Base-by-base conservation (phyloP, 2,888 invertebrate genomes). In the Scaptomyza cyrtandrae region DNA sequence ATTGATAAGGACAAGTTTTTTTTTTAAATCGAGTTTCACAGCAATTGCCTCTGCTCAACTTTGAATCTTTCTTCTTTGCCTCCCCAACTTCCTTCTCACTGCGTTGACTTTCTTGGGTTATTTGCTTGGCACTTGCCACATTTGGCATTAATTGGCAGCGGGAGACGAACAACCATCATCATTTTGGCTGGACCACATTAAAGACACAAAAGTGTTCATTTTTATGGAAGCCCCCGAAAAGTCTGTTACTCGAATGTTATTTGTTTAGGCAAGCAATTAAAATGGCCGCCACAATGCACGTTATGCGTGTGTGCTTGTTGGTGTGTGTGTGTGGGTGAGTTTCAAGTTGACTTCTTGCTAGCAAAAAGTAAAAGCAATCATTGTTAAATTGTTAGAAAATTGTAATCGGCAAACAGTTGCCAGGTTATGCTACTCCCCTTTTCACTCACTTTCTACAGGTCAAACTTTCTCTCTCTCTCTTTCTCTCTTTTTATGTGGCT, bases 211-310 rank as follows among this genome's bases (percentile, higher is more conserved):
- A 68, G 69, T 62, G 14, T 50, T 24, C 3, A 2, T 62, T 39
- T 50, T 24, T 24, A 24, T 24, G 24, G 24, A 24, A 24, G 24
- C 19, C 63, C 46, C 57, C 58, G 19, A 60, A 74, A 76, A 84
- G 78, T 78, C 58, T 69, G 82, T 76, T 69, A 61, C 80, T 85
- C 69, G 66, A 88, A 71, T 84, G 75, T 86, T 82, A 88, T 88
- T 88, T 88, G 88, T 75, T 88, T 86, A 82, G 86, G 86, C 75
- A 67, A 75, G 85, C 85, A 86, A 85, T 88, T 88, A 88, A 86
- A 86, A 88, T 74, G 73, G 68, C 74, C 71, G 59, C 63, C 71
- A 57, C 70, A 75, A 81, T 65, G 62, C 49, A 55, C 43, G 35
- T n/a, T 33, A 14, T 14, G 24, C 10, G 35, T 48, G 13, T 13